Base-by-base conservation (phyloP, 2,797 vertebrate species). In the Cottoperca gobio region DNA sequence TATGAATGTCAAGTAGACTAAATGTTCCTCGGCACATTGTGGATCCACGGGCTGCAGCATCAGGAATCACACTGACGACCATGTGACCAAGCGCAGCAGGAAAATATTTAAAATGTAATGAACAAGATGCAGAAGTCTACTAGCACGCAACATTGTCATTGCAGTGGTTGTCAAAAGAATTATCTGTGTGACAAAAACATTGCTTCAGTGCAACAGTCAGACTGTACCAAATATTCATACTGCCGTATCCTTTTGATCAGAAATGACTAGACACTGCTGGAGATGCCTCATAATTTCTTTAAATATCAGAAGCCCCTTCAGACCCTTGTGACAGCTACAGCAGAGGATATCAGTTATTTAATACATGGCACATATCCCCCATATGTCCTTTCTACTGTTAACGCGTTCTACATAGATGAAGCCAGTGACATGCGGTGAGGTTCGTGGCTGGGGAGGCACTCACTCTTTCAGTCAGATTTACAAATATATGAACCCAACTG, bases 1-100 rank as follows among this genome's bases (percentile, higher is more conserved):
- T 87, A 84, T 92, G 91, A 92, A 92, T 93, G 90, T 89, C 93
- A 92, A 92, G 87, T 61, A 85, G 85, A 89, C 88, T 86, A 86
- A 92, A 91, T 91, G 92, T 90, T 90, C 78, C 86, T 58, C 52
- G 69, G 87, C 84, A 83, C 87, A 80, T 77, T 81, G 79, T 46
- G 61, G 65, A 77, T 86, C 90, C 87, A 85, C 40, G 64, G 82
- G 84, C 83, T 78, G 67, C 48, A 67, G 73, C 83, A 63, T 87
- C 77, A 82, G 68, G 85, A 79, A 84, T 81, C 86, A 87, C 84
- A 43, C 83, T 83, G 87, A 83, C 63, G 50, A 72, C 85, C 78
- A 45, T n/a, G 78, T 80, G 87, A 84, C 60, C 57, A 75, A 70
- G 73, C 67, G 17, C 49, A 70, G 77, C 64, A 7, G 70, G 73